Percentiles rank a stretch among this genome's conserved stretches.
These are phyloP conservation scores for Planococcus citri DNA, from an alignment of 1,140 invertebrate genomes.

Conservation along the genomic window DNA sequence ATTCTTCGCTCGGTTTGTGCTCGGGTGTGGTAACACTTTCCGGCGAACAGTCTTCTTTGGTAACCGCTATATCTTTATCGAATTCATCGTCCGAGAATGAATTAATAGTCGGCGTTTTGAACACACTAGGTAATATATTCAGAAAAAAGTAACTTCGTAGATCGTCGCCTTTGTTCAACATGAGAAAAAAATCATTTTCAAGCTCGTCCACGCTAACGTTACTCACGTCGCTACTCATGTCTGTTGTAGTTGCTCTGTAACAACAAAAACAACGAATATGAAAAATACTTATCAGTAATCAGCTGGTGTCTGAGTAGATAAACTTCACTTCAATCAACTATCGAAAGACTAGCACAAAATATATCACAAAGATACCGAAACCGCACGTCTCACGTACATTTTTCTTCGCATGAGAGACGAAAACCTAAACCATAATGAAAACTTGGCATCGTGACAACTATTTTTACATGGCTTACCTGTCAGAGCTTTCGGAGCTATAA, in stretches of 20 bases:
- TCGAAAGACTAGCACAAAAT: too few relatives aligned
- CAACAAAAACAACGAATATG: background rate
- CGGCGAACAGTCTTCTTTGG: background rate
- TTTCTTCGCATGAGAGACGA: too few relatives aligned
- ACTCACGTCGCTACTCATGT: background rate
- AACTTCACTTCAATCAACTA: too few relatives aligned
- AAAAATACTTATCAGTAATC: too few relatives aligned
- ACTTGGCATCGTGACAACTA: too few relatives aligned
- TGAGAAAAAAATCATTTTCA: background rate
- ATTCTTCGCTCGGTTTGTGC: background rate
- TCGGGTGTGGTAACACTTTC: background rate
- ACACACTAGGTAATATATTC: constrained; percentile 6
- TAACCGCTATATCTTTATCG: background rate
- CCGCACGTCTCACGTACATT: too few relatives aligned
- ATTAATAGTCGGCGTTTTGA: background rate
- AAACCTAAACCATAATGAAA: too few relatives aligned
- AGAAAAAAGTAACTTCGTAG: background rate
- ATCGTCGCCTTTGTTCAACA: background rate
- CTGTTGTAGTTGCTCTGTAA: background rate
- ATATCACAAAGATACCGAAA: too few relatives aligned
- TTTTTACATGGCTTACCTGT: constrained; percentile 23
- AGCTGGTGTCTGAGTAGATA: too few relatives aligned
- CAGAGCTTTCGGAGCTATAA: constrained; percentile 24
- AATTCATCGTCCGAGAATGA: background rate
- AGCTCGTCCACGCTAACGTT: background rate